Evolutionary conservation across 2,888 invertebrate species (phyloP).

Genomic region (Prosapia bicincta): DNA sequence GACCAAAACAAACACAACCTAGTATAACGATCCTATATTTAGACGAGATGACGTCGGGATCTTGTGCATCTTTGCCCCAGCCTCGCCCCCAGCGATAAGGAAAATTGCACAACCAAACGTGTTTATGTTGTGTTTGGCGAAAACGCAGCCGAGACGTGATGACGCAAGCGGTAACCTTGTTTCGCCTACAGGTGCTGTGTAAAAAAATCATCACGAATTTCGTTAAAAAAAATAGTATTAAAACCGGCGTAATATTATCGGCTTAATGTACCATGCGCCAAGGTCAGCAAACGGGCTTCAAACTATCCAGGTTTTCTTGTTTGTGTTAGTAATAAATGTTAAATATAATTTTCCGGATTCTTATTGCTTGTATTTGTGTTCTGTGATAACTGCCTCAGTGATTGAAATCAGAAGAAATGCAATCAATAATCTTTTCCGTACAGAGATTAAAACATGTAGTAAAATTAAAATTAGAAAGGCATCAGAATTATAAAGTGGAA

Average conservation of each 20-base stretch:
- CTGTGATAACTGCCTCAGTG: too few relatives aligned
- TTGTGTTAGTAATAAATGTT: neutral
- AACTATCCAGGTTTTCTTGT: neutral
- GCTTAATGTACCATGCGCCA: neutral
- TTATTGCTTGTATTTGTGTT: too few relatives aligned
- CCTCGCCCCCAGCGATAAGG: neutral
- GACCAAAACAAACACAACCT: neutral
- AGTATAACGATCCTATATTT: neutral
- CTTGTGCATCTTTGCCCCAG: too few relatives aligned
- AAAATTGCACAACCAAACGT: neutral
- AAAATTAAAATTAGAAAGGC: too few relatives aligned
- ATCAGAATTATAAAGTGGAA: too few relatives aligned
- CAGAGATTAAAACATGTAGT: too few relatives aligned
- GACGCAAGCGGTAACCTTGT: neutral
- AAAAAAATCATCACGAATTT: neutral
- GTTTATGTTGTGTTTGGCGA: neutral
- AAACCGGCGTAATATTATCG: neutral
- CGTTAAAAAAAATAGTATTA: neutral
- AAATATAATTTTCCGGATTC: too few relatives aligned
- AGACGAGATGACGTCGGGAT: neutral
- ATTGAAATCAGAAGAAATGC: too few relatives aligned
- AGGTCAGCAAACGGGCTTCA: neutral
- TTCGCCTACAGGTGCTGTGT: neutral
- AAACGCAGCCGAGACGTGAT: neutral
- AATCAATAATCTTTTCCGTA: too few relatives aligned